Percentiles rank a stretch among this genome's conserved stretches.
Conservation (phyloP, 2,888 invertebrate genomes). For the Cephus runcator region DNA sequence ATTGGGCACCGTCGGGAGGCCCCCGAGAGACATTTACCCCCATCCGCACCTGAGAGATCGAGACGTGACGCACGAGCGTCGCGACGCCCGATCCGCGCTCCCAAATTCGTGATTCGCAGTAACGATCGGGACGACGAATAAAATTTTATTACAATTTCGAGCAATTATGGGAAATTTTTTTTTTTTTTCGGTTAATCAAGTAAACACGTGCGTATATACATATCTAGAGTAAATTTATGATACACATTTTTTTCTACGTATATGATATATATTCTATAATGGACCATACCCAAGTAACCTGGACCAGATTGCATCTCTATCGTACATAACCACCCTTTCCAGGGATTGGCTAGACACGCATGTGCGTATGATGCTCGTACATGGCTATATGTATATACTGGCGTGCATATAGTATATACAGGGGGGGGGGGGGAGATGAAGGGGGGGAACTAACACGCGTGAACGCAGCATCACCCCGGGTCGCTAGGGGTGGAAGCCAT, state of each 20-base stretch:
- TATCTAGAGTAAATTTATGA: no score
- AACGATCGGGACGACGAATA: no score
- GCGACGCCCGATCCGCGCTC: no score
- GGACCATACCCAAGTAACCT: not conserved
- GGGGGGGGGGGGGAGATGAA: conserved; percentile 1
- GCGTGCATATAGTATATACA: conserved; percentile 11
- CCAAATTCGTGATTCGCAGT: no score
- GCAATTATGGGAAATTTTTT: no score
- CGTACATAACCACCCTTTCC: not conserved
- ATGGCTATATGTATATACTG: conserved; percentile 5
- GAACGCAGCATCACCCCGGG: conserved; percentile 35
- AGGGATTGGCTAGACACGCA: conserved; percentile 12
- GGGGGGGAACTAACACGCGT: not conserved
- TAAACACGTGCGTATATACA: no score
- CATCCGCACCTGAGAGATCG: no score
- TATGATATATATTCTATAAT: not conserved
- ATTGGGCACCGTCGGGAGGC: not conserved
- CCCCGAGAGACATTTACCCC: not conserved
- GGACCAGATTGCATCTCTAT: not conserved
- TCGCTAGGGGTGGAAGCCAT: conserved; percentile 62
- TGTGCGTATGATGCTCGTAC: conserved; percentile 6
- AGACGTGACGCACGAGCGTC: no score
- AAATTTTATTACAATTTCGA: no score
- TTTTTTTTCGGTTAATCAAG: no score
- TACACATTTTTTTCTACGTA: not conserved